These are phyloP conservation scores for Rotaria magnacalcarata DNA, from an alignment of 2,888 invertebrate species.

Conservation along the genomic window DNA sequence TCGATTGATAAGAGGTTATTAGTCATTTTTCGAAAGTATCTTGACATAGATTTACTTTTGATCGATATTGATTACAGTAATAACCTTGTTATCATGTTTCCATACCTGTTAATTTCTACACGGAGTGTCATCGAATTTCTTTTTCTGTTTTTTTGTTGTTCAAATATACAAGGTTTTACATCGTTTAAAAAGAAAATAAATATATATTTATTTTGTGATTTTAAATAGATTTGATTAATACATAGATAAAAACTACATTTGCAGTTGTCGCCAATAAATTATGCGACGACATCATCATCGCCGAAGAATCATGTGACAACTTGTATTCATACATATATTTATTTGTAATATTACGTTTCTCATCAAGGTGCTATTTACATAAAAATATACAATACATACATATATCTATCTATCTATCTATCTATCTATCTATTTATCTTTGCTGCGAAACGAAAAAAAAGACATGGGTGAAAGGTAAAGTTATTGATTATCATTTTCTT, in stretches of 20 bases:
- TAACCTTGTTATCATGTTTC: not conserved
- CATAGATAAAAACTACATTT: not conserved
- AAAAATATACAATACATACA: not conserved
- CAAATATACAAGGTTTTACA: not conserved
- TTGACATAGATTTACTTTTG: too few species aligned
- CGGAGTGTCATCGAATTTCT: not conserved
- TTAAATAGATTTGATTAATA: not conserved
- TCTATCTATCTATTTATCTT: not conserved
- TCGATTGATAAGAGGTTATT: not conserved
- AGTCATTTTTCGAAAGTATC: not conserved
- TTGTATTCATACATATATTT: not conserved
- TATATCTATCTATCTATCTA: too few species aligned
- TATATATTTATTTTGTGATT: not conserved
- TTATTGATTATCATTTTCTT: not conserved
- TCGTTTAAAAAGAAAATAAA: not conserved
- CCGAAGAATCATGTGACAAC: not conserved
- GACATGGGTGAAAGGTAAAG: conserved; percentile 6
- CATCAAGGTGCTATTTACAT: conserved; percentile 13
- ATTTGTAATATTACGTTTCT: not conserved
- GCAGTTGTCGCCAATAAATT: not conserved
- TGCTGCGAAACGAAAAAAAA: not conserved
- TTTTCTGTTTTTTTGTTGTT: not conserved
- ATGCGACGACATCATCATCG: not conserved
- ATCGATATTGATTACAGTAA: not conserved
- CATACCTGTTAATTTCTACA: not conserved